phyloP scores from a whole-genome alignment of 2,797 vertebrate genomes.

The Gouania willdenowi region DNA sequence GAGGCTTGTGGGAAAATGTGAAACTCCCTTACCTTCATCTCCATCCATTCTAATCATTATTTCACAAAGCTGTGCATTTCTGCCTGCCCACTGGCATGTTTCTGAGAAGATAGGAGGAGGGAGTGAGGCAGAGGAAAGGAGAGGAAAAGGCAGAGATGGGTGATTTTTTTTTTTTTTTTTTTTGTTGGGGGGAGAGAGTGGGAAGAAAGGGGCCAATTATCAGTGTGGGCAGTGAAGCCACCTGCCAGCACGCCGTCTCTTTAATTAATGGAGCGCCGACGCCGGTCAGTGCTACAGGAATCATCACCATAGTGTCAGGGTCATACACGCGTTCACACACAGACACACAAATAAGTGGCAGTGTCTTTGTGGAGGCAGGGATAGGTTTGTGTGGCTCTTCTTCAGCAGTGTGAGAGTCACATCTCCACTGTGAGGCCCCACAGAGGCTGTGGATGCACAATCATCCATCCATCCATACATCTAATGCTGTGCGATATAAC shows the following conservation, averaged over 20 bases:
- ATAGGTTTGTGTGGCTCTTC: slow-evolving; percentile 87
- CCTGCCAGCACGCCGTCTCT: slow-evolving; percentile 90
- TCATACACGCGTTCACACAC: slow-evolving; percentile 65
- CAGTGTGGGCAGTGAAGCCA: slow-evolving; percentile 89
- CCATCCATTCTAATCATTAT: slow-evolving; percentile 92
- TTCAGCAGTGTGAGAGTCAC: slow-evolving; percentile 61
- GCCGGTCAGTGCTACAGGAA: slow-evolving; percentile 92
- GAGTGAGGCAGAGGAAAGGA: slow-evolving; percentile 73
- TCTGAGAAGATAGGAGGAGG: slow-evolving; percentile 77
- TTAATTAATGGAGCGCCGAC: slow-evolving; percentile 95
- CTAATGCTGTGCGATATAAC: too few relatives aligned
- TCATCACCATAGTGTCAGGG: slow-evolving; percentile 84
- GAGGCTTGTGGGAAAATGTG: slow-evolving; percentile 76
- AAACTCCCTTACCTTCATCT: slow-evolving; percentile 69
- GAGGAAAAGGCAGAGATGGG: slow-evolving; percentile 80
- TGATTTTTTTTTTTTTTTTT: slow-evolving; percentile 69
- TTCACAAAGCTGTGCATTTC: slow-evolving; percentile 90
- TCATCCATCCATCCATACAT: too few relatives aligned
- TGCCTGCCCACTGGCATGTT: slow-evolving; percentile 94
- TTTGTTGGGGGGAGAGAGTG: slow-evolving; percentile 63
- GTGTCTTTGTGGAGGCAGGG: slow-evolving; percentile 79
- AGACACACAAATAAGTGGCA: slow-evolving; percentile 2
- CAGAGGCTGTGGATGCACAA: slow-evolving; percentile 43
- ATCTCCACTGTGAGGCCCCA: slow-evolving; percentile 55
- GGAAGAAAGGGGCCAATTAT: slow-evolving; percentile 97